phyloP scores from a whole-genome alignment of 2,113 vertebrate species.

The Carassius gibelio region DNA sequence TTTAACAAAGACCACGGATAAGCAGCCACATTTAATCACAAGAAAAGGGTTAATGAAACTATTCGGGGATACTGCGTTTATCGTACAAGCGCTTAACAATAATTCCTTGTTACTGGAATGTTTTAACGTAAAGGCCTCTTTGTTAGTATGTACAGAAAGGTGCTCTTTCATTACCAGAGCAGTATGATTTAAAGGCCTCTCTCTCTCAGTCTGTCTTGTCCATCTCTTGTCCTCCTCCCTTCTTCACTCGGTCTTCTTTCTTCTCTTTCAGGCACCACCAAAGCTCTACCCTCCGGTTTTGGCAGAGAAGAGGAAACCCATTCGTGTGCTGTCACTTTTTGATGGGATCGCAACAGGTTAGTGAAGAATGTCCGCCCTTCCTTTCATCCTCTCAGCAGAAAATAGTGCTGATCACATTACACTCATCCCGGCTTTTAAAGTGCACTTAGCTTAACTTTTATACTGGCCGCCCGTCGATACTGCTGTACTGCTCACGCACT shows the following conservation, averaged over 20 bases:
- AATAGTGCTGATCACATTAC: constrained; percentile 39
- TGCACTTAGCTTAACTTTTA: not conserved
- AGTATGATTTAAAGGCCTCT: not conserved
- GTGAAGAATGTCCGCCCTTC: constrained; percentile 46
- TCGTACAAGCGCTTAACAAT: constrained; percentile 22
- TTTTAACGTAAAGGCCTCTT: constrained; percentile 38
- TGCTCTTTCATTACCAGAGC: constrained; percentile 22
- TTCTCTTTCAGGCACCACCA: constrained; percentile 83
- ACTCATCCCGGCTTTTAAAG: constrained; percentile 21
- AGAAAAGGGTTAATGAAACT: constrained; percentile 29
- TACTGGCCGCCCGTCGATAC: not conserved
- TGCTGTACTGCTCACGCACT: not conserved
- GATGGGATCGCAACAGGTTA: constrained; percentile 96
- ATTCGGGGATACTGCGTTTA: not conserved
- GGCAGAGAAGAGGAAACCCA: constrained; percentile 90
- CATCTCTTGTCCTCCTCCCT: not conserved
- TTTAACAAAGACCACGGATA: constrained; percentile 23
- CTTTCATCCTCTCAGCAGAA: constrained; percentile 26
- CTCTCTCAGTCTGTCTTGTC: constrained; percentile 20
- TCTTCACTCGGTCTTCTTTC: not conserved
- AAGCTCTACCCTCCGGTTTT: constrained; percentile 90
- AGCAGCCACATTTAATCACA: constrained; percentile 22
- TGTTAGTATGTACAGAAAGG: constrained; percentile 30
- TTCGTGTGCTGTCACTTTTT: constrained; percentile 94
- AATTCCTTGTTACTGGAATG: constrained; percentile 29